Base-by-base conservation (phyloP, 1,140 invertebrate species). In the Drosophila sucinea region DNA sequence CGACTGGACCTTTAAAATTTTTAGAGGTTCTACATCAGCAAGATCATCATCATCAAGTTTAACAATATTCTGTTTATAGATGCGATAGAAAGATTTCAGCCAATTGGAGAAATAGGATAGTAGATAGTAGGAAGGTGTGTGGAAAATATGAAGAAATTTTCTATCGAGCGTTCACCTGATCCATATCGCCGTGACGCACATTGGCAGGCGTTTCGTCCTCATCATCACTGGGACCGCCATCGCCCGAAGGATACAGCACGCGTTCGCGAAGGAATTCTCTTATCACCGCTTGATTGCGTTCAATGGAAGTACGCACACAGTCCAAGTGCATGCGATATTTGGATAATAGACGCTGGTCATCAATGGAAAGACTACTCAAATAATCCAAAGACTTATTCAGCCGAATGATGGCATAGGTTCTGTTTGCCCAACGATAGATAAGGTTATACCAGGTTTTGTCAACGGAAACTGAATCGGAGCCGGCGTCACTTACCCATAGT, bases 201-300 rank as follows among this genome's bases (percentile, higher is more conserved):
- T 91, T 67, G 62, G 65, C 75, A 3, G 82, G 82, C 29, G 82
- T 58, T 54, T 85, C 82, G 2, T 87, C 75, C 4, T 63, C 32
- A 11, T 77, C 62, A 35, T 17, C 38, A 29, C 47, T 40, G 17
- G 65, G 32, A 27, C 27, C 67, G 4, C 29, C 51, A 58, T 65
- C 79, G 11, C 67, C 74, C 5, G 68, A 38, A 2, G 81, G 82
- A 44, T 90, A 86, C 2, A 90, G 77, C 0, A 81, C 70, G 1
- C 77, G 79, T 56, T 89, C 90, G 3, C 87, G 79, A 6, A 98
- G 94, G 58, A 99, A 97, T 27, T 96, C 92, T 65, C 96, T 95
- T 7, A 99, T 97, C 25, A 99, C 95, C 55, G 95, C 93, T 79
- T 96, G 95, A 92, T 99, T 99, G 61, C 95, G 95, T 54, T 97